phyloP scores from a whole-genome alignment of 2,113 vertebrate genomes.

The Penelope pileata region DNA sequence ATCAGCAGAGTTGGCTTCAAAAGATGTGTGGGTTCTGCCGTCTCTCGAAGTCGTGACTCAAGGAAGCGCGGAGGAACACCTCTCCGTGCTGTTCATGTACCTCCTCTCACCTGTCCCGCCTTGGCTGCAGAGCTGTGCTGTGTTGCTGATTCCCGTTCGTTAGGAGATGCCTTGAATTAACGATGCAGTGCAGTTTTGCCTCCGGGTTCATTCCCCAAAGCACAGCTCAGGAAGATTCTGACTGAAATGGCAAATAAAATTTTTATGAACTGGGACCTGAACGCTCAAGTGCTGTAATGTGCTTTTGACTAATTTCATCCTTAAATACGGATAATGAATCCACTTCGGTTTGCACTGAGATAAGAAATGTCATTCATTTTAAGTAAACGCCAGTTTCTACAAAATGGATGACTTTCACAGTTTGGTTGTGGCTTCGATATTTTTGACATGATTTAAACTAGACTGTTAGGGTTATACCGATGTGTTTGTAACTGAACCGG shows the following conservation, averaged over 20 bases:
- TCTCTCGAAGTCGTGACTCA: background rate
- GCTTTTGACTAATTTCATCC: constrained; percentile 58
- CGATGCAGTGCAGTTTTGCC: background rate
- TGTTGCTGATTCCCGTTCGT: background rate
- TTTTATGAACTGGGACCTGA: constrained; percentile 62
- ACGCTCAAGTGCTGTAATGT: constrained; percentile 40
- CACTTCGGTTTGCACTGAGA: constrained; percentile 27
- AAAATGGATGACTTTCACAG: background rate
- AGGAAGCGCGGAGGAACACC: background rate
- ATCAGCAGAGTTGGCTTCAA: background rate
- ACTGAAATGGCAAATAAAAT: constrained; percentile 48
- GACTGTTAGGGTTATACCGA: background rate
- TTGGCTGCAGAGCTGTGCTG: background rate
- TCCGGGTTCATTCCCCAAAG: background rate
- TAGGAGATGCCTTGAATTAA: constrained; percentile 24
- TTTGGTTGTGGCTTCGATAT: background rate
- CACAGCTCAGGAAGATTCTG: background rate
- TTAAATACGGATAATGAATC: constrained; percentile 62
- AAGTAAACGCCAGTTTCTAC: background rate
- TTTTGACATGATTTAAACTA: background rate
- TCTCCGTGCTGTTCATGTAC: fast-evolving
- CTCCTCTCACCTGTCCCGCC: background rate
- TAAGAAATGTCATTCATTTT: constrained; percentile 7
- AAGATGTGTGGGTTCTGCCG: background rate
- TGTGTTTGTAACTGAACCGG: background rate